These are phyloP conservation scores for Sphecodes monilicornis DNA, from an alignment of 2,888 invertebrate species.

Conservation along the genomic window DNA sequence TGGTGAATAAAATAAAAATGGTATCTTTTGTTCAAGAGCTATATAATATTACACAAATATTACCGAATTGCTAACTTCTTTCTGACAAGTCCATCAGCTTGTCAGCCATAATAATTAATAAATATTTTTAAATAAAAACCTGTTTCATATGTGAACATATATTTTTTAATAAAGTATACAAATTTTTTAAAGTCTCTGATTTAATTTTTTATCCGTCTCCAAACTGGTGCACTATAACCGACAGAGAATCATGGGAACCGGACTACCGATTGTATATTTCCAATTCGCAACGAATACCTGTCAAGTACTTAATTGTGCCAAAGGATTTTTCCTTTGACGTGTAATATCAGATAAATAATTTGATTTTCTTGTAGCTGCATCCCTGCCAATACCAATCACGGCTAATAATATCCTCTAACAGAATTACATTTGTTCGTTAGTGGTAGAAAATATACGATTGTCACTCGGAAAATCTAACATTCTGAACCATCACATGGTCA, in stretches of 20 bases:
- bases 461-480: not conserved
- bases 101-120: not conserved
- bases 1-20: not conserved
- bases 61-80: not conserved
- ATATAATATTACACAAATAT: too few species aligned
- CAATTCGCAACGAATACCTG: not conserved
- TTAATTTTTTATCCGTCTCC: not conserved
- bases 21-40: not conserved
- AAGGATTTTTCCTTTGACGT: slow-evolving; percentile 12
- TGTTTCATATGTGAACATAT: not conserved
- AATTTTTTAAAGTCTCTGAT: not conserved
- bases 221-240: not conserved
- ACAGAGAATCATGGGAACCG: not conserved
- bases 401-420: not conserved
- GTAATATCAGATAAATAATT: slow-evolving; percentile 4
- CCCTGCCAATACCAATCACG: not conserved
- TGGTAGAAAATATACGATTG: not conserved
- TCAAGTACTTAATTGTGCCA: not conserved
- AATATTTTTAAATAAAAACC: not conserved
- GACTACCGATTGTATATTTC: not conserved
- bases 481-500: not conserved
- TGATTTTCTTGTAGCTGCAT: not conserved
- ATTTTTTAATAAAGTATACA: not conserved
- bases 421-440: not conserved
- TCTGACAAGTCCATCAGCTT: not conserved